phyloP scores from a whole-genome alignment of 2,888 invertebrate genomes.

The Zele albiditarsus region DNA sequence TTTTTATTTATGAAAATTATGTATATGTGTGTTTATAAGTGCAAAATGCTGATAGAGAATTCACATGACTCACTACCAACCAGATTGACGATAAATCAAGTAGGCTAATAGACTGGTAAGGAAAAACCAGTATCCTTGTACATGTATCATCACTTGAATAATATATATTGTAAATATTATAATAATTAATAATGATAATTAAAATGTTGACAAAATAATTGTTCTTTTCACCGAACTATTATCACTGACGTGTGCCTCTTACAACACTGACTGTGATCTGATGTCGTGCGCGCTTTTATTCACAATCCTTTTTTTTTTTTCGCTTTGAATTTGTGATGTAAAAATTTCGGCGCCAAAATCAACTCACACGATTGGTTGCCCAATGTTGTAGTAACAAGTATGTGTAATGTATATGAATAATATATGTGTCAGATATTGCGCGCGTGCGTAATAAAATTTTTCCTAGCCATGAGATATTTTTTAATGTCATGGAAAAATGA shows the following conservation, averaged over 20 bases:
- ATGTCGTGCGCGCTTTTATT: not conserved
- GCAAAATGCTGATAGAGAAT: conserved; percentile 1
- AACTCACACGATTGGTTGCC: not conserved
- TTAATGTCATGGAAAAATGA: no score
- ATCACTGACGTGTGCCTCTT: not conserved
- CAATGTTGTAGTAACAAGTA: not conserved
- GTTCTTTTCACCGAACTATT: not conserved
- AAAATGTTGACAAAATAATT: not conserved
- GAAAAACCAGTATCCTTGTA: conserved; percentile 27
- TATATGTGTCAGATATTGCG: no score
- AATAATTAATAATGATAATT: not conserved
- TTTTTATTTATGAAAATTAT: not conserved
- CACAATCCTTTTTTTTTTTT: not conserved
- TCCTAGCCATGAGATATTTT: no score
- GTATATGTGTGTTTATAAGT: not conserved
- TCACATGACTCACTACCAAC: conserved; percentile 24
- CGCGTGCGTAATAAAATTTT: no score
- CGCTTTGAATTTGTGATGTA: not conserved
- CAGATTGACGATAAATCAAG: conserved; percentile 27
- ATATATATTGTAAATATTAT: not conserved
- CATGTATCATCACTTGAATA: conserved; percentile 21
- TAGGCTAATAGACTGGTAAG: conserved; percentile 18
- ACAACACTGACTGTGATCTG: not conserved
- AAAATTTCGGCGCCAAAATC: not conserved
- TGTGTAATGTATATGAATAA: not conserved